Evolutionary conservation across 2,888 invertebrate species (phyloP).

Genomic region (Cephus pulcher): DNA sequence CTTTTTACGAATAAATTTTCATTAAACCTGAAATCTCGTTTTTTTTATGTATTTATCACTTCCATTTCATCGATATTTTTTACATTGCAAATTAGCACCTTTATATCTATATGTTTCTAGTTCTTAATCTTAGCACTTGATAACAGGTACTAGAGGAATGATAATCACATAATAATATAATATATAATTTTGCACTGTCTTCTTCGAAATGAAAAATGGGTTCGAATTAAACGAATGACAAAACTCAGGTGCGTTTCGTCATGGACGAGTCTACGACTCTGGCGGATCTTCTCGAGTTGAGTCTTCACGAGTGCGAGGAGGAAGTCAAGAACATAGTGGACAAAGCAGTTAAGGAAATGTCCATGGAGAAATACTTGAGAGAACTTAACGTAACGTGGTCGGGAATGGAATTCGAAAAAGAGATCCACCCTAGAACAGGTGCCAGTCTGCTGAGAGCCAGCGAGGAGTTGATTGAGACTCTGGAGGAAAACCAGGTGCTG

Average conservation of each 20-base stretch:
- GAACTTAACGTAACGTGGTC: slow-evolving; percentile 94
- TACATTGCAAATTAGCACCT: not conserved
- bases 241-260: slow-evolving; percentile 85
- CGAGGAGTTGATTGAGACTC: slow-evolving; percentile 95
- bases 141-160: not conserved
- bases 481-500: slow-evolving; percentile 94
- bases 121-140: not conserved
- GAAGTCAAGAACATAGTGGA: slow-evolving; percentile 98
- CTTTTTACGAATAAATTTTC: slow-evolving; percentile 24
- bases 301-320: slow-evolving; percentile 96
- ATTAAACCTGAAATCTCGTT: no score
- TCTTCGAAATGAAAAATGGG: not conserved
- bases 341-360: slow-evolving; percentile 98
- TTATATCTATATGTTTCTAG: not conserved
- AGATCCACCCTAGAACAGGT: slow-evolving; percentile 88
- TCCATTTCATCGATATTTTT: not conserved
- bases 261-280: slow-evolving; percentile 94
- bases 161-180: not conserved
- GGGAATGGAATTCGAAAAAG: slow-evolving; percentile 92
- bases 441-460: slow-evolving; percentile 88
- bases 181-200: not conserved
- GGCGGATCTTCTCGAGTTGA: slow-evolving; percentile 89
- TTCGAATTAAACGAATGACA: not conserved
- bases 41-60: not conserved
- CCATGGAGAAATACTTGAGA: slow-evolving; percentile 94